phyloP scores from a whole-genome alignment of 2,888 invertebrate genomes.

The Leptothorax acervorum region DNA sequence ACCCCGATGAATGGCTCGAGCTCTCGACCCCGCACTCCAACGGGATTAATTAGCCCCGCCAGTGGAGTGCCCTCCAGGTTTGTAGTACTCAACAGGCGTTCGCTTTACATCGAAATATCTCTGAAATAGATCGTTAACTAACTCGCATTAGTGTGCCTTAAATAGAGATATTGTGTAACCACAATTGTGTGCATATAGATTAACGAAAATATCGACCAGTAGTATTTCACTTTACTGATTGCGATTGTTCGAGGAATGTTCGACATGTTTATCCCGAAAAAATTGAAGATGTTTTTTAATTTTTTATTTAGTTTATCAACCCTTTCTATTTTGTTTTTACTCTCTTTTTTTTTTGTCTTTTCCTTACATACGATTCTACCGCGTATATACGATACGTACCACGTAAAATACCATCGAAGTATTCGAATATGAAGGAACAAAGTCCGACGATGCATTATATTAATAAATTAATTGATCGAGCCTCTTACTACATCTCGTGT shows the following conservation, averaged over 20 bases:
- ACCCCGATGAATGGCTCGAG: slow-evolving; percentile 88
- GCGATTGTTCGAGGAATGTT: slow-evolving; percentile 63
- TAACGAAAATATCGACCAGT: slow-evolving; percentile 46
- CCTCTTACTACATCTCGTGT: slow-evolving; percentile 13
- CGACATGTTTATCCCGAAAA: slow-evolving; percentile 47
- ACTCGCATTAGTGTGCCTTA: slow-evolving; percentile 66
- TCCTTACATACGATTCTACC: neutral
- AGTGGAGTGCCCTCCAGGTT: slow-evolving; percentile 90
- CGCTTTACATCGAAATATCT: neutral
- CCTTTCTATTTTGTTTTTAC: neutral
- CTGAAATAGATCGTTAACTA: slow-evolving; percentile 59
- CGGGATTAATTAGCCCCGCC: slow-evolving; percentile 91
- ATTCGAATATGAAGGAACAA: neutral
- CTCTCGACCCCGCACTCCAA: slow-evolving; percentile 91
- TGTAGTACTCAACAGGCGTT: slow-evolving; percentile 3
- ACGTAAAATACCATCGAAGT: neutral
- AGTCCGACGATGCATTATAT: neutral
- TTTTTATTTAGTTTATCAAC: slow-evolving; percentile 8
- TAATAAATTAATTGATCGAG: slow-evolving; percentile 9
- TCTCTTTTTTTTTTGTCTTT: neutral
- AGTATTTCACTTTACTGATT: slow-evolving; percentile 63
- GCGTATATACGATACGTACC: neutral
- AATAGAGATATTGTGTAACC: slow-evolving; percentile 26
- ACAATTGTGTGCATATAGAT: slow-evolving; percentile 49
- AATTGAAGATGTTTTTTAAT: slow-evolving; percentile 22